phyloP scores from a whole-genome alignment of 2,113 vertebrate species.

The Otus sunia region DNA sequence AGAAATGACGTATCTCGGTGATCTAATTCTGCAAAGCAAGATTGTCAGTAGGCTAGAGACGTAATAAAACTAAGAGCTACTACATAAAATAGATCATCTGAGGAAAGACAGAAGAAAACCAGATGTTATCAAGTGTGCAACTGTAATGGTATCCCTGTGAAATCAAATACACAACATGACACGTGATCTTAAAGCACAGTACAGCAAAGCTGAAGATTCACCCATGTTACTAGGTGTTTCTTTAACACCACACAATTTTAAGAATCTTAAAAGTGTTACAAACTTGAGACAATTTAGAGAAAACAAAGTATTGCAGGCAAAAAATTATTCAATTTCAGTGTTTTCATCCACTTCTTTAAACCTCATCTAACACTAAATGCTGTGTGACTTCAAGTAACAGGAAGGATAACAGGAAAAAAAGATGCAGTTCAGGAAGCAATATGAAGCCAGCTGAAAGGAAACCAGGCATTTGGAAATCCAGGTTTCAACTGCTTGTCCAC shows the following conservation, averaged over 20 bases:
- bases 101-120: not conserved
- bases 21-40: not conserved
- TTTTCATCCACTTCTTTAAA: not conserved
- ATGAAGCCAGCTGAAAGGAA: not conserved
- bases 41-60: not conserved
- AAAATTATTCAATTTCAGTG: not conserved
- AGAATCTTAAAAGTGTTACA: not conserved
- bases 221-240: accelerated
- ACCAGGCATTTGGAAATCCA: not conserved
- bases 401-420: not conserved
- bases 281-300: not conserved
- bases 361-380: not conserved
- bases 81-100: not conserved
- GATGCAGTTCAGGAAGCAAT: not conserved
- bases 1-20: not conserved
- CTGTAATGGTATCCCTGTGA: not conserved
- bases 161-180: accelerated
- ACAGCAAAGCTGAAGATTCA: not conserved
- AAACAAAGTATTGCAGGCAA: not conserved
- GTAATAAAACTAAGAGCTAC: not conserved
- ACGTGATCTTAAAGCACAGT: accelerated
- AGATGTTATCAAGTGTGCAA: not conserved
- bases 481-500: not conserved
- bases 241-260: not conserved
- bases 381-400: not conserved